These are phyloP conservation scores for Actias luna DNA, from an alignment of 2,888 invertebrate species.

Conservation along the genomic window DNA sequence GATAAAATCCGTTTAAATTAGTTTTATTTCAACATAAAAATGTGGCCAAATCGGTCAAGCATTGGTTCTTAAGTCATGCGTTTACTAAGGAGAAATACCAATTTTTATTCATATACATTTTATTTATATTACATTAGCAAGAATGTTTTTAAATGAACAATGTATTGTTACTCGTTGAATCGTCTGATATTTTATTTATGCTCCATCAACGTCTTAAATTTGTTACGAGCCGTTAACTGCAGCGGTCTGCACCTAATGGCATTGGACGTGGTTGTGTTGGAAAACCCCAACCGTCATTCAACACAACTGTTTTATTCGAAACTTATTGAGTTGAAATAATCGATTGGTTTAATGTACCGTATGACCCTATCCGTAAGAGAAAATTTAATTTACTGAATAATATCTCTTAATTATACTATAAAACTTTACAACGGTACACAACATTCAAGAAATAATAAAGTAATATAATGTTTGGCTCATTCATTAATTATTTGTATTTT, in stretches of 20 bases:
- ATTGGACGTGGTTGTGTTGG: conserved; percentile 2
- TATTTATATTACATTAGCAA: too few relatives aligned
- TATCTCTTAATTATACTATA: not conserved
- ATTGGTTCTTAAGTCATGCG: too few relatives aligned
- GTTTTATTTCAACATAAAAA: too few relatives aligned
- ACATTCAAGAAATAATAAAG: not conserved
- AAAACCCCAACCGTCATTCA: conserved; percentile 14
- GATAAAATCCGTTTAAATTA: too few relatives aligned
- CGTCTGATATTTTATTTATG: not conserved
- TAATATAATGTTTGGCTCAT: not conserved
- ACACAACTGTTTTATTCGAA: conserved; percentile 6
- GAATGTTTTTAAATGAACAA: conserved; percentile 17
- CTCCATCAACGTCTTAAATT: conserved; percentile 1
- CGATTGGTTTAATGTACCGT: conserved; percentile 4
- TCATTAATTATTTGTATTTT: not conserved
- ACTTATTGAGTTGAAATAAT: conserved; percentile 11
- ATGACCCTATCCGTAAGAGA: not conserved
- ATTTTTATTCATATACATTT: too few relatives aligned
- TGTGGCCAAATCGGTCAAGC: too few relatives aligned
- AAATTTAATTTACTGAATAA: not conserved
- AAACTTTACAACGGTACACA: not conserved
- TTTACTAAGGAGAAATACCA: too few relatives aligned
- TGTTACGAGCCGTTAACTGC: conserved; percentile 1
- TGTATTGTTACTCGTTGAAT: conserved; percentile 8
- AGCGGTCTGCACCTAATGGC: not conserved